These are phyloP conservation scores for Candidula unifasciata DNA, from an alignment of 2,888 invertebrate genomes.

Conservation along the genomic window DNA sequence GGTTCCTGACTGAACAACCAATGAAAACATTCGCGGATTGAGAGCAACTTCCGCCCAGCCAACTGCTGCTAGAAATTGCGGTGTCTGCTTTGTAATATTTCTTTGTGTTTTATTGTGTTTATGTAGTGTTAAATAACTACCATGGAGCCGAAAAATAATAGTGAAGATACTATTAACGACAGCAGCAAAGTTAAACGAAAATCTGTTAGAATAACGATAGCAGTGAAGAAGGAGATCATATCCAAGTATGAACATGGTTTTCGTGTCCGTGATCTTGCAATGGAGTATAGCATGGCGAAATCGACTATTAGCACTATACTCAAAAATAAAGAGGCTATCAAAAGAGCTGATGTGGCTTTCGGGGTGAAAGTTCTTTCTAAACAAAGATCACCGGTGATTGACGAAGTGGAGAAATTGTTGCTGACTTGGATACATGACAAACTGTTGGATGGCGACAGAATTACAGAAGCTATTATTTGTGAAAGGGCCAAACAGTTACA, in stretches of 20 bases:
- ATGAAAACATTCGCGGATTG: too few species aligned
- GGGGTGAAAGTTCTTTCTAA: background rate
- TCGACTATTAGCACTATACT: background rate
- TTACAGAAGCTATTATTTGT: background rate
- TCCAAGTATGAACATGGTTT: background rate
- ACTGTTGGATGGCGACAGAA: background rate
- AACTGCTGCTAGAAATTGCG: too few species aligned
- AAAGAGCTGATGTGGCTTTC: background rate
- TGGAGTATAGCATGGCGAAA: background rate
- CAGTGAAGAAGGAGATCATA: background rate
- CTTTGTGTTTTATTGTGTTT: too few species aligned
- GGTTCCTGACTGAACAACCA: too few species aligned
- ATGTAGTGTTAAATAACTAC: too few species aligned
- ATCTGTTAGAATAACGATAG: background rate
- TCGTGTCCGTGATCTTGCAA: background rate
- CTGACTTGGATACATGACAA: background rate
- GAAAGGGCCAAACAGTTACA: slow-evolving; percentile 3
- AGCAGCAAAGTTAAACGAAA: background rate
- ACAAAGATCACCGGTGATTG: slow-evolving; percentile 1
- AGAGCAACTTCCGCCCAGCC: too few species aligned
- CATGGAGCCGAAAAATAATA: too few species aligned
- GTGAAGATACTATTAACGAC: too few species aligned
- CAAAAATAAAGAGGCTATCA: slow-evolving; percentile 14
- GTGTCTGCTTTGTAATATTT: too few species aligned
- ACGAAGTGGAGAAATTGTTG: slow-evolving; percentile 3